These are phyloP conservation scores for Crypturellus tataupa DNA, from an alignment of 2,797 vertebrate genomes.

Conservation along the genomic window DNA sequence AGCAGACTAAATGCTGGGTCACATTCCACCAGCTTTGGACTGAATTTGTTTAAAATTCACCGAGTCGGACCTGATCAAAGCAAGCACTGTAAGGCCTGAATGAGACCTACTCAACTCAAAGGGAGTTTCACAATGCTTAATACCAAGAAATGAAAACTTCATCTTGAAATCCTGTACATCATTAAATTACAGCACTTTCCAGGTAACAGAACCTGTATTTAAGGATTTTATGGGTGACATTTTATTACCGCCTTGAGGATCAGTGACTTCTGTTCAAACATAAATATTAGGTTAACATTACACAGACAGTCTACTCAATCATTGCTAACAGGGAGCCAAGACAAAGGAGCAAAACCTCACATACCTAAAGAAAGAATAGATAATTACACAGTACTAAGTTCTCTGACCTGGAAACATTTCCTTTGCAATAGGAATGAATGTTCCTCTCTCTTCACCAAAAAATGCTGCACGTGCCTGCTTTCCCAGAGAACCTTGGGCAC, in stretches of 20 bases:
- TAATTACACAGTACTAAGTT: neutral
- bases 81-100: neutral
- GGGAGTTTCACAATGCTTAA: neutral
- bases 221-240: neutral
- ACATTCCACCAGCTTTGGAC: neutral
- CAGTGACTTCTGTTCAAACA: neutral
- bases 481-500: neutral
- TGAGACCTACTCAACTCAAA: neutral
- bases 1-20: neutral
- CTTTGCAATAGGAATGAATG: neutral
- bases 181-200: neutral
- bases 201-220: neutral
- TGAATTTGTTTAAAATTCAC: neutral
- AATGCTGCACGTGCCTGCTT: rapidly evolving
- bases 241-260: neutral
- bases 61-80: neutral
- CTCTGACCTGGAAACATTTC: neutral
- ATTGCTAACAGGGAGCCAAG: neutral
- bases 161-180: neutral
- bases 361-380: neutral
- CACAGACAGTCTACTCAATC: neutral
- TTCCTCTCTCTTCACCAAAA: neutral
- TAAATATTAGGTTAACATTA: neutral
- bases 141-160: neutral
- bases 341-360: neutral